Conservation (phyloP, 2,888 invertebrate genomes). For the Eupeodes luniger region DNA sequence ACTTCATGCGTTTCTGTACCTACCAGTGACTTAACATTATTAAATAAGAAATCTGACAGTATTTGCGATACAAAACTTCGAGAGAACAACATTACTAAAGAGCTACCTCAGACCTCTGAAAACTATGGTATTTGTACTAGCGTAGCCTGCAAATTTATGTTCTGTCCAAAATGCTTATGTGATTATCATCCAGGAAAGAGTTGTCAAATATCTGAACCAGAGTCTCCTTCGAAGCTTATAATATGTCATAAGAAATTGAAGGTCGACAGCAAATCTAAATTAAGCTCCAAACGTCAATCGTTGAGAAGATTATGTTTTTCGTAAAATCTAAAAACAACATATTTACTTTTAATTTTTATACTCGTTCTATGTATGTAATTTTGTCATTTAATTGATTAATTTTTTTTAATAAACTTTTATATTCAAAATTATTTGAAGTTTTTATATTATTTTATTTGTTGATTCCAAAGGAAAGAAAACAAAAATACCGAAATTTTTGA, state of each 20-base stretch:
- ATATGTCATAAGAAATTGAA: slow-evolving; percentile 77
- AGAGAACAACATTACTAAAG: background rate
- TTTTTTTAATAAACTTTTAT: slow-evolving; percentile 61
- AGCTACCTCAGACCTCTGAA: background rate
- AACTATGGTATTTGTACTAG: slow-evolving; percentile 77
- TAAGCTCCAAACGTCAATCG: slow-evolving; percentile 59
- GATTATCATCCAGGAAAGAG: slow-evolving; percentile 80
- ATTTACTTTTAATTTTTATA: slow-evolving; percentile 23
- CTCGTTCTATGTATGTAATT: slow-evolving; percentile 41
- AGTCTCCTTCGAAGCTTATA: slow-evolving; percentile 80
- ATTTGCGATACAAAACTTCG: background rate
- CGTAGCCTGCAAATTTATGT: slow-evolving; percentile 78
- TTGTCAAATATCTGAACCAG: slow-evolving; percentile 79
- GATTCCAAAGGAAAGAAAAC: background rate
- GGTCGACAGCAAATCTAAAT: slow-evolving; percentile 52
- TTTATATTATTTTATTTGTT: background rate
- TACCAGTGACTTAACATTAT: slow-evolving; percentile 22
- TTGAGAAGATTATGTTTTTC: slow-evolving; percentile 69
- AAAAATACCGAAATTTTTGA: slow-evolving; percentile 15
- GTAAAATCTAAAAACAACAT: slow-evolving; percentile 15
- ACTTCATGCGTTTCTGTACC: slow-evolving; percentile 14
- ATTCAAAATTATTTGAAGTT: background rate
- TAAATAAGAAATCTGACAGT: slow-evolving; percentile 28
- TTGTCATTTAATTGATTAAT: slow-evolving; percentile 50
- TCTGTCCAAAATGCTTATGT: slow-evolving; percentile 79